These are phyloP conservation scores for Eledona agricola DNA, from an alignment of 2,888 invertebrate species.

Conservation along the genomic window DNA sequence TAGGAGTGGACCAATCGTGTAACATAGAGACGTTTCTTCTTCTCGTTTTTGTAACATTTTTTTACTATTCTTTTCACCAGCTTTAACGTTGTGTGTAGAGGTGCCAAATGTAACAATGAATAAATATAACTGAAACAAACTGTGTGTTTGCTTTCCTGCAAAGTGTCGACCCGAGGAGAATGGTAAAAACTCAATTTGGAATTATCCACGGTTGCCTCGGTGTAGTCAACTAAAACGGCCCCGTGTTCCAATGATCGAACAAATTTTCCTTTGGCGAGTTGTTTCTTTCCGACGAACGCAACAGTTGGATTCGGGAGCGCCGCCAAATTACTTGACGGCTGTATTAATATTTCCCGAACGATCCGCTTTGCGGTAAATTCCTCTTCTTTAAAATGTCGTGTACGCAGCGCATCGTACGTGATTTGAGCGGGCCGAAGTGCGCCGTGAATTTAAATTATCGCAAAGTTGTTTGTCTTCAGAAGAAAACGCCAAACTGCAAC, in stretches of 20 bases:
- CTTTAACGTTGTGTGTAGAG: slow-evolving; percentile 10
- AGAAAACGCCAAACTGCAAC: too few relatives aligned
- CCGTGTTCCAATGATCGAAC: slow-evolving; percentile 6
- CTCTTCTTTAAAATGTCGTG: too few relatives aligned
- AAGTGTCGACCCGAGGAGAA: neutral
- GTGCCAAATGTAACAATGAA: slow-evolving; percentile 19
- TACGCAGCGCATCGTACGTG: too few relatives aligned
- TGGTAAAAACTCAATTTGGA: slow-evolving; percentile 8
- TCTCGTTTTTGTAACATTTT: slow-evolving; percentile 2
- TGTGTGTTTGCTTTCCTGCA: too few relatives aligned
- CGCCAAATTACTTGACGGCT: neutral
- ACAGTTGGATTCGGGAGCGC: neutral
- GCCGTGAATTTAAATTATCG: too few relatives aligned
- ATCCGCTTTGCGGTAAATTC: too few relatives aligned
- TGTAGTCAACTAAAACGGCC: slow-evolving; percentile 3
- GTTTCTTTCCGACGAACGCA: neutral
- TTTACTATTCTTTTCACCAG: slow-evolving; percentile 4
- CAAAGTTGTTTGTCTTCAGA: too few relatives aligned
- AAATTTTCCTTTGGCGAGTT: slow-evolving; percentile 1
- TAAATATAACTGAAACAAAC: too few relatives aligned
- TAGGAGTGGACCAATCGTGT: too few relatives aligned
- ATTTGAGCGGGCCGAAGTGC: too few relatives aligned
- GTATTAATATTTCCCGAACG: too few relatives aligned
- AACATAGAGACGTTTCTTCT: too few relatives aligned
- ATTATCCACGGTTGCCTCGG: slow-evolving; percentile 7